Base-by-base conservation (phyloP, 2,888 invertebrate genomes). In the Willowsia nigromaculata region DNA sequence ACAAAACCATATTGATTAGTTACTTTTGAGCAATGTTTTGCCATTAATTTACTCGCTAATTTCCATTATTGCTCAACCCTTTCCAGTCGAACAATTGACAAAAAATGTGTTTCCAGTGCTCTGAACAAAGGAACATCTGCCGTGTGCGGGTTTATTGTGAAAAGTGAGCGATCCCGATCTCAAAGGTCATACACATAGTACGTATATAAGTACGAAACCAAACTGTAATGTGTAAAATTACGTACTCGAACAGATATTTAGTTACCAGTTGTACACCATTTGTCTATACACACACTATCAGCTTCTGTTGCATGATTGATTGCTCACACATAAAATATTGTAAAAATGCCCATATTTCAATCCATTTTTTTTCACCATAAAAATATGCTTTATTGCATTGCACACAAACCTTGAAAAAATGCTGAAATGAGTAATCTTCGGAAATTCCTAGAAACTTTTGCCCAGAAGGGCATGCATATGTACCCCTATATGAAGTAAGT, bases 11-110 rank as follows among this genome's bases (percentile, higher is more conserved):
- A 40, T 18, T 40, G 68, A 40, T 40, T 37, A 40, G 22, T 40
- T 25, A 68, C 18, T 22, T 68, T 68, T 68, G 40, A 68, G 68
- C 22, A 68, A 68, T 68, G 40, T 40, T 68, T 68, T 40, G 25
- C 68, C 68, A 68, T 37, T 68, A 68, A 68, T 68, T 68, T 40
- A 18, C 37, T 22, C 68, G 11, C 68, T 68, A 68, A 68, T 68
- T 68, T 68, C 40, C 68, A 40, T 68, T 68, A 68, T 68, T 68
- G 40, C 68, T 68, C 68, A 68, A 68, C 68, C 68, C 68, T 68
- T 68, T 68, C 1, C 0, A n/a, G 40, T 6, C 9, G 68, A 40
- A 13, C 68, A 18, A 68, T 18, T 22, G 68, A 40, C 68, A 68
- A 40, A 40, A 65, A 65, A 37, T 33, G n/a, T 65, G 65, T 33